Evolutionary conservation across 1,140 invertebrate genomes (phyloP).

Genomic region (Drosophila trapezifrons): DNA sequence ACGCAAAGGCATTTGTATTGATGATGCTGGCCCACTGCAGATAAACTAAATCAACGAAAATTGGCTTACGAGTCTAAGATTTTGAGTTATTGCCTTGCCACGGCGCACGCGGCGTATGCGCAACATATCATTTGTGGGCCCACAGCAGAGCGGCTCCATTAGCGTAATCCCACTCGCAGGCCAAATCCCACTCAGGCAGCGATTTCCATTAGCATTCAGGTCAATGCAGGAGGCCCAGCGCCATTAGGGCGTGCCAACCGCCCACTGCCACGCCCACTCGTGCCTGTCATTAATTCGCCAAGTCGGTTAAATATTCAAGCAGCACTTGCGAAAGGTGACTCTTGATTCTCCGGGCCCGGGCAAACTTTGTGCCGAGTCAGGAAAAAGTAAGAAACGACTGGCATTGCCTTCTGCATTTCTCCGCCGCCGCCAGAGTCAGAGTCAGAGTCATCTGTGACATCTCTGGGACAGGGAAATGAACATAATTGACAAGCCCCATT

Average conservation of each 20-base stretch:
- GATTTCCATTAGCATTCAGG: slow-evolving; percentile 57
- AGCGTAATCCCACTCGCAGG: slow-evolving; percentile 36
- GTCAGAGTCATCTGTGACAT: slow-evolving; percentile 24
- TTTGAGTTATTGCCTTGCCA: slow-evolving; percentile 70
- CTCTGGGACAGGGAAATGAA: slow-evolving; percentile 27
- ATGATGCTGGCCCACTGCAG: slow-evolving; percentile 63
- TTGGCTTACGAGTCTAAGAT: slow-evolving; percentile 75
- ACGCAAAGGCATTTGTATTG: slow-evolving; percentile 73
- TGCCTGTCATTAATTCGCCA: slow-evolving; percentile 50
- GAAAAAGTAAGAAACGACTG: slow-evolving; percentile 22
- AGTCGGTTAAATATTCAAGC: slow-evolving; percentile 49
- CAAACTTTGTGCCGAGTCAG: slow-evolving; percentile 47
- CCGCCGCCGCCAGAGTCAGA: neutral
- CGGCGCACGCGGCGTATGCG: slow-evolving; percentile 65
- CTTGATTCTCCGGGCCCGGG: slow-evolving; percentile 28
- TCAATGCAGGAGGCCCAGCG: slow-evolving; percentile 47
- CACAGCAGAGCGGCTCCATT: slow-evolving; percentile 15
- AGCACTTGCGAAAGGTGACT: slow-evolving; percentile 44
- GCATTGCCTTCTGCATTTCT: slow-evolving; percentile 24
- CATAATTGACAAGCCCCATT: slow-evolving; percentile 62
- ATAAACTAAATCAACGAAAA: slow-evolving; percentile 83
- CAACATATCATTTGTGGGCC: slow-evolving; percentile 65
- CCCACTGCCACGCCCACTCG: slow-evolving; percentile 11
- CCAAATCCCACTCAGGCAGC: slow-evolving; percentile 44
- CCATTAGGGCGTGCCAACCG: slow-evolving; percentile 31